Conservation (phyloP, 37 sponge, comb jelly and placozoan genomes). For the Diacarnus erythraeanus region DNA sequence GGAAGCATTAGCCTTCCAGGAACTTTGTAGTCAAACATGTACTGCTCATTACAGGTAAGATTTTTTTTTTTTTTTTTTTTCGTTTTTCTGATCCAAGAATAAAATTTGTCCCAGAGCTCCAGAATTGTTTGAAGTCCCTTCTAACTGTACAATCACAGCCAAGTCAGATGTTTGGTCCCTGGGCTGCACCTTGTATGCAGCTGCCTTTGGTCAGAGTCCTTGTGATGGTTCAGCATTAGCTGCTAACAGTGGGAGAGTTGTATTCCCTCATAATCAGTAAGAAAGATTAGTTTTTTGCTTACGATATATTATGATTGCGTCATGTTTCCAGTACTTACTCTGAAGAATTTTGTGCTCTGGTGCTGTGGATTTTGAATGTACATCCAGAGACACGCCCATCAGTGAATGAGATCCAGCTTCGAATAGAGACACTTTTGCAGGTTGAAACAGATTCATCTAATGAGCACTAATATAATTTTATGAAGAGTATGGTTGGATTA, state of each 20-base stretch:
- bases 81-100: not conserved
- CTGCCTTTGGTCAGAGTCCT: conserved; percentile 87
- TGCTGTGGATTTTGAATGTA: conserved; percentile 54
- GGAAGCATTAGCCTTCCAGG: conserved; percentile 90
- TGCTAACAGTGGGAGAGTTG: conserved; percentile 81
- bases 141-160: conserved; percentile 72
- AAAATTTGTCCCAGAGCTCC: conserved; percentile 89
- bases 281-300: conserved; percentile 3
- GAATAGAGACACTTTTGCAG: conserved; percentile 11
- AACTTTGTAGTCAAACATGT: conserved; percentile 79
- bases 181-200: conserved; percentile 85
- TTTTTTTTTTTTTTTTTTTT: not conserved
- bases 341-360: conserved; percentile 59
- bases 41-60: conserved; percentile 78
- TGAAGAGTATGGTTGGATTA: too few species aligned
- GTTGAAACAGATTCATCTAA: too few species aligned
- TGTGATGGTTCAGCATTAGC: conserved; percentile 88
- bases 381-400: conserved; percentile 48
- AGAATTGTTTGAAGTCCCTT: conserved; percentile 91
- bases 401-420: conserved; percentile 22
- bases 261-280: conserved; percentile 77
- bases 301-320: not conserved
- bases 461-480: too few species aligned
- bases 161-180: conserved; percentile 88
- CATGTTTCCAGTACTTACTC: conserved; percentile 36